Conservation (phyloP, 2,797 vertebrate species). For the Oreonectes daqikongensis region DNA sequence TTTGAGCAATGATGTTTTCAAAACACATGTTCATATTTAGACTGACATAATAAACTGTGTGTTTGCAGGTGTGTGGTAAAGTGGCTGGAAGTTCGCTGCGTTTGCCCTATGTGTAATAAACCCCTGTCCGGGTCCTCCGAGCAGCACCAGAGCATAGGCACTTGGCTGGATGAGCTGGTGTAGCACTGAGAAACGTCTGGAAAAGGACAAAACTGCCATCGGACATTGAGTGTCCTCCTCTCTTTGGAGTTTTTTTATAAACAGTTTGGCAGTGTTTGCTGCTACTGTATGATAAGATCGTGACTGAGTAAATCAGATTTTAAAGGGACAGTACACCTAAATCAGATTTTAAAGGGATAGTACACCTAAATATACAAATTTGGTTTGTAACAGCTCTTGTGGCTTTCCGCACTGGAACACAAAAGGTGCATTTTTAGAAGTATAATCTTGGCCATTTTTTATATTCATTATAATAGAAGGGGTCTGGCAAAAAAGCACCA, state of each 20-base stretch:
- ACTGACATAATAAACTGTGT: constrained; percentile 24
- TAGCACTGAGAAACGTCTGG: constrained; percentile 43
- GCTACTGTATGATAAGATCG: constrained; percentile 1
- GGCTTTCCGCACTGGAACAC: not conserved
- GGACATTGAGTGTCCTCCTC: not conserved
- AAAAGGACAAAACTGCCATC: not conserved
- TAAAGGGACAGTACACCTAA: not conserved
- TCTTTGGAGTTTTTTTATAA: not conserved
- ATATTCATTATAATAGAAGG: not conserved
- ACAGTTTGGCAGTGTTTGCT: not conserved
- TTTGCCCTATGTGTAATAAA: constrained; percentile 82
- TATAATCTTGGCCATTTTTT: not conserved
- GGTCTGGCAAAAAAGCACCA: not conserved
- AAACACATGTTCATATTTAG: not conserved
- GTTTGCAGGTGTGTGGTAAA: constrained; percentile 59
- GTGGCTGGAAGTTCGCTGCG: constrained; percentile 64
- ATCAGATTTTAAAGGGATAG: not conserved
- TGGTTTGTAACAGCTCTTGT: no score
- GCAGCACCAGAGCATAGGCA: constrained; percentile 69
- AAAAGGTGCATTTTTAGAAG: not conserved
- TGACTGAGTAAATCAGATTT: not conserved
- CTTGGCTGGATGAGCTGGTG: constrained; percentile 76
- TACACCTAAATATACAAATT: not conserved
- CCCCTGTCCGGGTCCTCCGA: constrained; percentile 66
- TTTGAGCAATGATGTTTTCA: no score